Percentiles rank a stretch among this genome's conserved stretches.
These are phyloP conservation scores for Prorops nasuta DNA, from an alignment of 1,140 invertebrate genomes.

Conservation along the genomic window DNA sequence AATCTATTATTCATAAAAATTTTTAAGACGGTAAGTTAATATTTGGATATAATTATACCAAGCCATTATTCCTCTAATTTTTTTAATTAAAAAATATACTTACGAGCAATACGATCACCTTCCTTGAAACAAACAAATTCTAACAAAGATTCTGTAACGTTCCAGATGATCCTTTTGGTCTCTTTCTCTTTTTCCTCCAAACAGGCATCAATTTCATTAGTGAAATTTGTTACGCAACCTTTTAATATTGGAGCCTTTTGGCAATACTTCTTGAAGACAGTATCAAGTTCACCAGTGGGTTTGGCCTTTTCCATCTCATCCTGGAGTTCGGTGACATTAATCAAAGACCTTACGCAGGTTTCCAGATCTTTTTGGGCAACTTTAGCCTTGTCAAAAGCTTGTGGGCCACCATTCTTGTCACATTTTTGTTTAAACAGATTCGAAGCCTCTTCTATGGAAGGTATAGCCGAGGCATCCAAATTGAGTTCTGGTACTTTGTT, in stretches of 20 bases:
- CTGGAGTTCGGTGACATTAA: conserved; percentile 58
- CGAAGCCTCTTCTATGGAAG: conserved; percentile 35
- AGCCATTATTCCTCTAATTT: conserved; percentile 12
- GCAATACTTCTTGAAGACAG: conserved; percentile 71
- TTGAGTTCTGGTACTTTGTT: conserved; percentile 23
- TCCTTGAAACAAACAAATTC: conserved; percentile 75
- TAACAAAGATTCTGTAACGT: conserved; percentile 65
- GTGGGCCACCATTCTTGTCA: conserved; percentile 42
- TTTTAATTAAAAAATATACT: conserved; percentile 39
- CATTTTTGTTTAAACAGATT: conserved; percentile 51
- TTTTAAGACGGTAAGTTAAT: conserved; percentile 1
- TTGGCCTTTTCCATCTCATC: conserved; percentile 63
- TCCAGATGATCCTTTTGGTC: conserved; percentile 60
- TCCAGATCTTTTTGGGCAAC: conserved; percentile 36
- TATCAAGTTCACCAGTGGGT: conserved; percentile 62
- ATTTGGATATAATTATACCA: not conserved
- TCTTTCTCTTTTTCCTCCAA: conserved; percentile 62
- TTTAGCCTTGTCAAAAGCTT: conserved; percentile 39
- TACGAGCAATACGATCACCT: conserved; percentile 77
- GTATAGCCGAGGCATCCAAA: conserved; percentile 31
- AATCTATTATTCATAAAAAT: not conserved
- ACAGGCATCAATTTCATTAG: conserved; percentile 62
- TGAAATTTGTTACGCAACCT: conserved; percentile 63
- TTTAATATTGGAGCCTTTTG: conserved; percentile 61
- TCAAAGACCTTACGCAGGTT: conserved; percentile 52